phyloP scores from a whole-genome alignment of 2,888 invertebrate species.

The Sinopyrophorus schimmeli region DNA sequence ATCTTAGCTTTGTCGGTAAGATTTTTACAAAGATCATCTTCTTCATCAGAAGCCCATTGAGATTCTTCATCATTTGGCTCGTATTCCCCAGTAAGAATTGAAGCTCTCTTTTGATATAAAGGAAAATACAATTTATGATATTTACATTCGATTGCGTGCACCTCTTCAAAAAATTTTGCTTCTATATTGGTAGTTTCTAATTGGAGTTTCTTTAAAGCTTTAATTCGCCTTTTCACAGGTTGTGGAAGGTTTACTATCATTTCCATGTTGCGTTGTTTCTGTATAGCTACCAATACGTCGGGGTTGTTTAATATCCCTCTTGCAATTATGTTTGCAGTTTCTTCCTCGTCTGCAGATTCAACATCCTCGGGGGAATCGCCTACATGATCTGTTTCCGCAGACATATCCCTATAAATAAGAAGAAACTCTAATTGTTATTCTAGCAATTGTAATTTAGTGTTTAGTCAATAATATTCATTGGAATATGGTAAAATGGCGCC shows the following conservation, averaged over 20 bases:
- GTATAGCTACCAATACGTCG: conserved; percentile 64
- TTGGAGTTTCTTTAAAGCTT: conserved; percentile 85
- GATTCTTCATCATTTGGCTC: conserved; percentile 92
- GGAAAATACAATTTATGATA: conserved; percentile 80
- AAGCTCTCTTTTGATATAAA: conserved; percentile 73
- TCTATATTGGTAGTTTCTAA: conserved; percentile 83
- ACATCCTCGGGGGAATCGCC: conserved; percentile 68
- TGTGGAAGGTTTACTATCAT: conserved; percentile 68
- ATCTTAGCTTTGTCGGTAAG: conserved; percentile 69
- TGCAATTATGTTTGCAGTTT: conserved; percentile 53
- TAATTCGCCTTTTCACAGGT: conserved; percentile 77
- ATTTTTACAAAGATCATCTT: conserved; percentile 60
- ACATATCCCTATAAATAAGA: conserved; percentile 58
- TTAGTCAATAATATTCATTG: too few species aligned
- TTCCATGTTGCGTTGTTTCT: conserved; percentile 62
- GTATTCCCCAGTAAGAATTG: conserved; percentile 69
- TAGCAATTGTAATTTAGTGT: too few species aligned
- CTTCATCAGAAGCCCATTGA: conserved; percentile 82
- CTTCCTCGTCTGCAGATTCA: conserved; percentile 67
- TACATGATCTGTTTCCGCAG: conserved; percentile 66
- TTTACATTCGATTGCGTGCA: conserved; percentile 90
- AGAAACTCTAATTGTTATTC: too few species aligned
- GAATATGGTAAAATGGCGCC: too few species aligned
- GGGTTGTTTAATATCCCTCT: conserved; percentile 54
- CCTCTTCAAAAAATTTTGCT: conserved; percentile 85